A percentile compares a stretch with the other conserved stretches of the same genome.
phyloP scores from a whole-genome alignment of 2,888 invertebrate genomes.

The Mythimna ferrago region DNA sequence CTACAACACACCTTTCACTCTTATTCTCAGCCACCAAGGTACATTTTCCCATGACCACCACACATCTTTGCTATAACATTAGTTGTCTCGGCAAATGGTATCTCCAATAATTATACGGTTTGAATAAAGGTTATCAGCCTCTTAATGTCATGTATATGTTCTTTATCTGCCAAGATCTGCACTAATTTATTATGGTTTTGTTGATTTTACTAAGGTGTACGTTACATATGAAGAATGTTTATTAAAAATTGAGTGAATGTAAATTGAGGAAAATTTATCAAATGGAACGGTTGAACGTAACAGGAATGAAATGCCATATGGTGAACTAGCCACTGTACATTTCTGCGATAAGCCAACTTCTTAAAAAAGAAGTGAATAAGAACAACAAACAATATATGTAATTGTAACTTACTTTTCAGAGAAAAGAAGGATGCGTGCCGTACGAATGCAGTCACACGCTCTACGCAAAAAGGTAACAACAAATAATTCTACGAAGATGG shows the following conservation, averaged over 20 bases:
- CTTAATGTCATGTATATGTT: conserved; percentile 83
- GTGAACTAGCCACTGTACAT: background rate
- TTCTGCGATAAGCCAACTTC: background rate
- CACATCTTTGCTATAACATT: conserved; percentile 71
- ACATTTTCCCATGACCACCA: conserved; percentile 61
- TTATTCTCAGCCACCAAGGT: conserved; percentile 69
- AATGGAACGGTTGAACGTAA: background rate
- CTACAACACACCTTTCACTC: conserved; percentile 61
- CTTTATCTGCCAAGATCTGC: conserved; percentile 80
- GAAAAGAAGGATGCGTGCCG: conserved; percentile 12
- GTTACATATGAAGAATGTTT: conserved; percentile 17
- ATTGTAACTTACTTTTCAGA: background rate
- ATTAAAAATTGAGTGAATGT: conserved; percentile 12
- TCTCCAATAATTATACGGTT: conserved; percentile 88
- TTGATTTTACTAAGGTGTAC: conserved; percentile 56
- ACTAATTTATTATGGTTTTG: conserved; percentile 71
- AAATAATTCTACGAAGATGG: conserved; percentile 52
- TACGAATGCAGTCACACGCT: conserved; percentile 36
- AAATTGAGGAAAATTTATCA: conserved; percentile 10
- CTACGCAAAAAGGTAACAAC: conserved; percentile 34
- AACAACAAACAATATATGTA: background rate
- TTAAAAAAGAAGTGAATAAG: background rate
- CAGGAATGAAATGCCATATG: background rate
- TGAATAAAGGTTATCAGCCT: conserved; percentile 88
- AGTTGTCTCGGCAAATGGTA: conserved; percentile 85